phyloP scores from a whole-genome alignment of 2,113 vertebrate species.

The Anguilla rostrata region DNA sequence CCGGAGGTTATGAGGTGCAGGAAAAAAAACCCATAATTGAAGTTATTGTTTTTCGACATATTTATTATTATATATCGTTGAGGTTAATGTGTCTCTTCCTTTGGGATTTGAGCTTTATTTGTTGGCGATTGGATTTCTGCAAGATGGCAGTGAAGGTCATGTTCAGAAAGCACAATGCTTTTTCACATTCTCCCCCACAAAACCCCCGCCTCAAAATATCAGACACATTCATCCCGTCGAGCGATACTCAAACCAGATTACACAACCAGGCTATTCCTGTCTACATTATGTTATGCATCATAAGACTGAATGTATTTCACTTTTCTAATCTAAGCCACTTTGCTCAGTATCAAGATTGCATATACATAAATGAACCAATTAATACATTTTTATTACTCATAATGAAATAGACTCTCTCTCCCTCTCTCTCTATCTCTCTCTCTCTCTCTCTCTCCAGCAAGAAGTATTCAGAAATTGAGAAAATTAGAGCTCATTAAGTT shows the following conservation, averaged over 20 bases:
- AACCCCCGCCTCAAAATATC: neutral
- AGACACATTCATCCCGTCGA: neutral
- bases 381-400: conserved; percentile 2
- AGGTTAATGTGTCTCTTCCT: neutral
- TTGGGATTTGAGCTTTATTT: neutral
- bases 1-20: neutral
- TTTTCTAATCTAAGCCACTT: conserved; percentile 7
- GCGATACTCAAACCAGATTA: neutral
- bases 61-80: neutral
- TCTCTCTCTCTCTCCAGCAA: neutral
- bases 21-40: neutral
- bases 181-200: neutral
- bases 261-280: neutral
- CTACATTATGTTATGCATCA: conserved; percentile 4
- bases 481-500: neutral
- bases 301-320: neutral
- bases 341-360: neutral
- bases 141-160: neutral
- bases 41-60: neutral
- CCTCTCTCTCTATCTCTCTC: neutral
- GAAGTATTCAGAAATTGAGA: neutral
- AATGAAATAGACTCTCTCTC: neutral
- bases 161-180: neutral
- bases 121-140: neutral
- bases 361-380: neutral